Evolutionary conservation across 35 echinoderm and acorn worm species (phyloP).

Genomic region (Acanthaster planci): DNA sequence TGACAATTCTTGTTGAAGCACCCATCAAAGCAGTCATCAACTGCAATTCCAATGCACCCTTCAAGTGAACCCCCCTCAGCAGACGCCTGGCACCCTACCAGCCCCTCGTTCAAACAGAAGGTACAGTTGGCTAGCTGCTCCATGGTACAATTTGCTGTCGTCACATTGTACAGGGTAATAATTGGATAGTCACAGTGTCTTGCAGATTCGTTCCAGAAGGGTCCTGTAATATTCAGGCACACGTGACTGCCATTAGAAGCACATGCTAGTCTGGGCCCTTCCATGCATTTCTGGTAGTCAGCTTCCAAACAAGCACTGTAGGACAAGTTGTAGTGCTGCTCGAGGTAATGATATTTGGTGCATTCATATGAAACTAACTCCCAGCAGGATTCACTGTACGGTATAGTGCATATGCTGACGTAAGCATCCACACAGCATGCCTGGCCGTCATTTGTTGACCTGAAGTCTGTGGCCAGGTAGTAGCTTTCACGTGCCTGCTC

Average conservation of each 20-base stretch:
- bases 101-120: not conserved
- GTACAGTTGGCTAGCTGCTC: not conserved
- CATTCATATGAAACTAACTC: not conserved
- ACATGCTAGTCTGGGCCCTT: not conserved
- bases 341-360: not conserved
- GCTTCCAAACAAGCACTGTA: not conserved
- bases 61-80: not conserved
- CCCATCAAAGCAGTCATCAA: not conserved
- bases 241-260: not conserved
- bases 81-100: not conserved
- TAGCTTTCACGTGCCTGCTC: slow-evolving; percentile 14
- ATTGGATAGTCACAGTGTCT: not conserved
- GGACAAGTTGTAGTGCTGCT: not conserved
- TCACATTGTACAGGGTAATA: not conserved
- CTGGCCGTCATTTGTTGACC: not conserved
- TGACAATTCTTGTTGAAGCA: not conserved
- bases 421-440: not conserved
- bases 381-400: not conserved
- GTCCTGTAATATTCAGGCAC: not conserved
- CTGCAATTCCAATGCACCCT: not conserved
- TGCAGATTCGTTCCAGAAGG: not conserved
- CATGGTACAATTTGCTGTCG: not conserved
- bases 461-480: not conserved
- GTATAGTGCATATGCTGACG: not conserved
- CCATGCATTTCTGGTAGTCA: not conserved